Conservation (phyloP, 2,888 invertebrate species). For the Lysandra bellargus region DNA sequence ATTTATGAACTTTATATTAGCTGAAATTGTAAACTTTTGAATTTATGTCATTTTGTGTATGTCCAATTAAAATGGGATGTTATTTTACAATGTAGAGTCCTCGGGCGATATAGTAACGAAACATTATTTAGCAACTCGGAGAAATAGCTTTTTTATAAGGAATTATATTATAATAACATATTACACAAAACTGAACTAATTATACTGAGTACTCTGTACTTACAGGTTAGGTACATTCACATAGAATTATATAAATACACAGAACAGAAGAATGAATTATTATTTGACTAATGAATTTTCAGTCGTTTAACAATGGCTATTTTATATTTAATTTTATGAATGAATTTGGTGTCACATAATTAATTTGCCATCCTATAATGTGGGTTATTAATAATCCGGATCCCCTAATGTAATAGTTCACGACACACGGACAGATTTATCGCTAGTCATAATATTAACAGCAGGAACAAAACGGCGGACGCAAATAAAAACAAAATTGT, state of each 20-base stretch:
- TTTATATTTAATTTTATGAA: slow-evolving; percentile 18
- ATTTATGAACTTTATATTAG: no score
- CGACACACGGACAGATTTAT: slow-evolving; percentile 63
- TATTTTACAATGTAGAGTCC: no score
- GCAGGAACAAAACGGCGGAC: slow-evolving; percentile 57
- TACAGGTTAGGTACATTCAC: background rate
- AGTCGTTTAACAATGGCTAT: background rate
- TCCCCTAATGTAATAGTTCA: slow-evolving; percentile 31
- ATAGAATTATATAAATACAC: background rate
- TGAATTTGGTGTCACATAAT: slow-evolving; percentile 22
- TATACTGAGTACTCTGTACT: background rate
- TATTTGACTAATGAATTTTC: background rate
- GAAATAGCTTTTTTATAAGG: no score
- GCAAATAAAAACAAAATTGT: slow-evolving; percentile 58
- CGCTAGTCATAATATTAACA: slow-evolving; percentile 69
- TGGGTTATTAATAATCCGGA: slow-evolving; percentile 27
- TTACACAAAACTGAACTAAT: background rate
- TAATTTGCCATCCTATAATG: slow-evolving; percentile 27
- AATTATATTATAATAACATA: background rate
- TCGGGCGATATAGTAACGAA: no score
- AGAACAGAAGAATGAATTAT: background rate
- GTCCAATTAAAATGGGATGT: no score
- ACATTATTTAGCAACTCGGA: no score
- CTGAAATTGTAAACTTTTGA: no score
- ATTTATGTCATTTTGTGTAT: no score